Conservation (phyloP, 2,113 vertebrate genomes). For the Sinosuthora webbiana region DNA sequence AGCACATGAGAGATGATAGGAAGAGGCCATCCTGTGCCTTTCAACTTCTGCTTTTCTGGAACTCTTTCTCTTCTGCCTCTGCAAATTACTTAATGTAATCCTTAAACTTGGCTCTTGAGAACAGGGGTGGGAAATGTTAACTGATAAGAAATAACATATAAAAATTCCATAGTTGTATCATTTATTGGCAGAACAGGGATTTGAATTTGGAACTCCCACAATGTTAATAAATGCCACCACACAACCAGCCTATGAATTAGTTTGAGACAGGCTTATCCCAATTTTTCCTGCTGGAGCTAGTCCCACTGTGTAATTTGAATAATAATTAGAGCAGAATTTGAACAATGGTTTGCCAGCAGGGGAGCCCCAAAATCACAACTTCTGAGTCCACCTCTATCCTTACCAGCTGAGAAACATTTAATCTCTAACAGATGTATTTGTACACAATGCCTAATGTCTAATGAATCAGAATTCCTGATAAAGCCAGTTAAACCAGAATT, state of each 20-base stretch:
- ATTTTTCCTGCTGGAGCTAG: not conserved
- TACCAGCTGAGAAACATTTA: not conserved
- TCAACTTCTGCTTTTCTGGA: not conserved
- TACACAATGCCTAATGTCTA: not conserved
- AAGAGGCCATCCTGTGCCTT: not conserved
- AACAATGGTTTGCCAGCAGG: not conserved
- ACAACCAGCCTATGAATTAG: not conserved
- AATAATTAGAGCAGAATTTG: not conserved
- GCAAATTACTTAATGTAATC: not conserved
- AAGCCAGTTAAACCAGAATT: not conserved
- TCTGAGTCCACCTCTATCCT: not conserved
- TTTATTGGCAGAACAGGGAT: not conserved
- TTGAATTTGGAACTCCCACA: not conserved
- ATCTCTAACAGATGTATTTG: not conserved
- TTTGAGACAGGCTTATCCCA: not conserved
- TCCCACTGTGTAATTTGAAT: not conserved
- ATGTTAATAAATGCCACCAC: not conserved
- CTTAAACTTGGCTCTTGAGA: not conserved
- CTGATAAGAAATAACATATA: not conserved
- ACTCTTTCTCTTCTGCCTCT: not conserved
- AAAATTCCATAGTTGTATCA: not conserved
- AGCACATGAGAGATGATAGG: not conserved
- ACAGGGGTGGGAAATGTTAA: not conserved
- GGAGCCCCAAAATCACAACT: not conserved
- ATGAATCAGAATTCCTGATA: not conserved